phyloP scores from a whole-genome alignment of 2,888 invertebrate genomes.

The Rotaria macrura region DNA sequence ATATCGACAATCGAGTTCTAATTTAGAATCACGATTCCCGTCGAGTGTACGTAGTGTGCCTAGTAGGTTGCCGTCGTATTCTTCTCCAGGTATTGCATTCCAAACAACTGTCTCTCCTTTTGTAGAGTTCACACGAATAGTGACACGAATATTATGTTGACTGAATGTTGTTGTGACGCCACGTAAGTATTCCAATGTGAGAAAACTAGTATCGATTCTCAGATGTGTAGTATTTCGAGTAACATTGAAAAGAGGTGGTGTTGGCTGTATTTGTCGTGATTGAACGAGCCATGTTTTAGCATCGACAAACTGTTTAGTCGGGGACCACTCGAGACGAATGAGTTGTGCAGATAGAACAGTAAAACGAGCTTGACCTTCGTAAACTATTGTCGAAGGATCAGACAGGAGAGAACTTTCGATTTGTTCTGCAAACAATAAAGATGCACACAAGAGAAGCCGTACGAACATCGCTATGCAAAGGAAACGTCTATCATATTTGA shows the following conservation, averaged over 20 bases:
- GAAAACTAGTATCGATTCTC: not conserved
- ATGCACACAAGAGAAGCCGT: not conserved
- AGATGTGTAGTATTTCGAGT: not conserved
- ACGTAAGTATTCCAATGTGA: not conserved
- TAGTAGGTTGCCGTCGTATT: not conserved
- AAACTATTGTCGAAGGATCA: not conserved
- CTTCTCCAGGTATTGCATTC: not conserved
- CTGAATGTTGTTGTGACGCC: not conserved
- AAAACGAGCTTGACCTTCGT: conserved; percentile 6
- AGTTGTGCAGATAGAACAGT: not conserved
- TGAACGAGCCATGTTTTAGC: not conserved
- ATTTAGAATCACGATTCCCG: not conserved
- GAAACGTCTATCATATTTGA: not conserved
- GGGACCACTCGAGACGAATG: not conserved
- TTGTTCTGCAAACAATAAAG: not conserved
- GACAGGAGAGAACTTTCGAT: too few relatives aligned
- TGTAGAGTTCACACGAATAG: not conserved
- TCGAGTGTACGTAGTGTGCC: not conserved
- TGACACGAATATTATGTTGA: not conserved
- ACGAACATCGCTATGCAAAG: not conserved
- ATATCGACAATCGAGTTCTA: not conserved
- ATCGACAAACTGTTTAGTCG: not conserved
- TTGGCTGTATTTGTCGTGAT: not conserved
- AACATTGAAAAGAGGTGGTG: not conserved
- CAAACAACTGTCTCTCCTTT: not conserved